Base-by-base conservation (phyloP, 2,888 invertebrate species). In the Apoda limacodes region DNA sequence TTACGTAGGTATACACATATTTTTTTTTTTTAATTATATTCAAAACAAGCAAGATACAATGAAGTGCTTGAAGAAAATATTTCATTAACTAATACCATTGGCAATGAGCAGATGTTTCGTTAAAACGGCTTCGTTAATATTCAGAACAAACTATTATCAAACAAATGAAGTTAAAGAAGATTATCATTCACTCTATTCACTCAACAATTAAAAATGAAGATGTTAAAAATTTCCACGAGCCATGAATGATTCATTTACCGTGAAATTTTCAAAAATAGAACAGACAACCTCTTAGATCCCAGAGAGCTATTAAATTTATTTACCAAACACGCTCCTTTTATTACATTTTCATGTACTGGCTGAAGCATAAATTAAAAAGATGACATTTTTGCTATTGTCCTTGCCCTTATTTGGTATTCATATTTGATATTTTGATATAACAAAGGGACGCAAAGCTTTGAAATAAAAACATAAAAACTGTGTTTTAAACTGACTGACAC, bases 381-480 rank as follows among this genome's bases (percentile, higher is more conserved):
- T 74, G 75, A 65, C 75, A 71, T 66, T 69, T 70, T 68, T 75
- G 72, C 75, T 75, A 75, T 80, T 78, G 75, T 76, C 61, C 69
- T 64, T 66, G 69, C 78, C 80, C 78, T 78, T 72, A 78, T 78
- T 78, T 78, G 72, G 78, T 80, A 78, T 78, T 80, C 78, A 80
- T 80, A 74, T 78, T 78, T 74, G 72, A 72, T 71, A 71, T 70
- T 78, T 70, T 66, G 74, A 60, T 71, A 70, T 63, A 64, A 80
- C 75, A 80, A 80, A 74, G 72, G 71, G 69, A 64, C 63, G 55
- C 52, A 57, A 66, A 57, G 58, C 66, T 71, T 64, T 66, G 56
- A 61, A 68, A 69, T 55, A 67, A 64, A 70, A 71, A 72, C 60
- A 75, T 58, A 65, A 60, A 65, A 66, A 53, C 50, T 53, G 54